Evolutionary conservation across 2,113 vertebrate genomes (phyloP).

Genomic region (Rhinolophus sinicus): DNA sequence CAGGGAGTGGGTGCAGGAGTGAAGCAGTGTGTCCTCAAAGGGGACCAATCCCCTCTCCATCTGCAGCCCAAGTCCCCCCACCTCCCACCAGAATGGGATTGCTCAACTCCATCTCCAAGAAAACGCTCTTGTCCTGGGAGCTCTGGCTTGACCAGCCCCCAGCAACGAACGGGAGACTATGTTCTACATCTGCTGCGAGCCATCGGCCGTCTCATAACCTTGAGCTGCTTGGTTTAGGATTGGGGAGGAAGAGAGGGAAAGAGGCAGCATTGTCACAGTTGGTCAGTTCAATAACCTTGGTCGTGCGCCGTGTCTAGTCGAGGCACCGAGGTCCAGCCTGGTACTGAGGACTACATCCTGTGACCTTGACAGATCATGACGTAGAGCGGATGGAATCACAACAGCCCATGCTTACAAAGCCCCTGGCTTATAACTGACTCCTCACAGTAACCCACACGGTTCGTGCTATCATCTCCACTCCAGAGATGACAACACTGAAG

Average conservation of each 20-base stretch:
- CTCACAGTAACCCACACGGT: neutral
- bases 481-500: neutral
- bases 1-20: neutral
- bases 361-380: neutral
- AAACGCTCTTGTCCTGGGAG: neutral
- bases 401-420: neutral
- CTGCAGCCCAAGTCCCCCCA: neutral
- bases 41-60: neutral
- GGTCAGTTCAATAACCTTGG: neutral
- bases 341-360: neutral
- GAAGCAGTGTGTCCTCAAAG: neutral
- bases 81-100: neutral
- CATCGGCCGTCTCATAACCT: neutral
- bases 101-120: neutral
- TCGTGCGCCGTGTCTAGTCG: neutral
- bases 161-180: neutral
- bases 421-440: neutral
- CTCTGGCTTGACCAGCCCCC: neutral
- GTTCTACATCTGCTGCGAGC: neutral
- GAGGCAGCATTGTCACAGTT: neutral
- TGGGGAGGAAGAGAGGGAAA: neutral
- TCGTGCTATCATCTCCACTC: neutral
- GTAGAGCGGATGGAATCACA: neutral
- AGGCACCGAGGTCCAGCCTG: neutral
- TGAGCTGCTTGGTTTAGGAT: neutral